Base-by-base conservation (phyloP, 2,113 vertebrate species). In the Todiramphus chloris region DNA sequence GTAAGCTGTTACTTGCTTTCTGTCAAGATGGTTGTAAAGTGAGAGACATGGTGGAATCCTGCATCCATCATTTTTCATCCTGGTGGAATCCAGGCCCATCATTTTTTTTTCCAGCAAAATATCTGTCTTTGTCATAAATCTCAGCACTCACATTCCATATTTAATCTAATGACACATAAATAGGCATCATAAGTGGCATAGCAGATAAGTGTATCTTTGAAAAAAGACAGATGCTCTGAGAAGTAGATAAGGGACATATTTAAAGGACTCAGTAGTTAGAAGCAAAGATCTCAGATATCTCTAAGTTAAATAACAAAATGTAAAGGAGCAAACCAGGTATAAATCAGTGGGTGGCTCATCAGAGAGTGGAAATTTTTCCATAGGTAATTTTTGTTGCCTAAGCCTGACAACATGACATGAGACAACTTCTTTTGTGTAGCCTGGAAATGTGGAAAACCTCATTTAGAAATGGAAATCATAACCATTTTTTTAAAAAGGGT, bases 101-200 rank as follows among this genome's bases (percentile, higher is more conserved):
- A 6, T 55, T 86, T 84, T 83, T 84, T 86, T 84, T 92, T 37
- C 89, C 46, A 66, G n/a, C 11, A 79, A 55, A n/a, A 63, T 0
- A 0, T 9, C 53, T 90, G 83, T 39, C 21, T 88, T 66, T 60
- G 20, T 25, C n/a, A 48, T 51, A 75, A 93, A 86, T 70, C 60
- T 68, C 20, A 37, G 27, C 16, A 8, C 16, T 63, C 4, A 1
- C 39, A 39, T 51, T 87, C 39, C 0, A 0, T 51, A 9, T 59
- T 79, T 63, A 77, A 78, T 6, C 59, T 77, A 44, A 37, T 87
- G 27, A 33, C 28, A 58, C 8, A 12, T 25, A 53, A 67, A 67
- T 35, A 81, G 41, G n/a, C 9, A 41, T 33, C 4, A 0, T 39
- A 44, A 83, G 27, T 48, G 19, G 15, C 46, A 25, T 37, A 63